Percentiles rank a stretch among this genome's conserved stretches.
These are phyloP conservation scores for Nematolebias whitei DNA, from an alignment of 2,113 vertebrate species.

Conservation along the genomic window DNA sequence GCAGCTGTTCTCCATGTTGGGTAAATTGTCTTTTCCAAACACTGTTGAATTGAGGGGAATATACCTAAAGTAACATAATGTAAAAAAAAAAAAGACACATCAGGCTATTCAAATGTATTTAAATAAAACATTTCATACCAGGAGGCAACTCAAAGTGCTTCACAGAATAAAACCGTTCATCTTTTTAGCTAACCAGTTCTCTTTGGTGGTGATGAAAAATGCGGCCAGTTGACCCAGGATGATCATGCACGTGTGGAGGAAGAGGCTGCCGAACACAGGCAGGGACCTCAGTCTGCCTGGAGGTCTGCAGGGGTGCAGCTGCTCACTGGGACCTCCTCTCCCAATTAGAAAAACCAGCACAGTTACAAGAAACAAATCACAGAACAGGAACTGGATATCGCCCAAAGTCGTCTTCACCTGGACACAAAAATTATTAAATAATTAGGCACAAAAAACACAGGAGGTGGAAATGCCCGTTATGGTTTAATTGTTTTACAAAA, in stretches of 20 bases:
- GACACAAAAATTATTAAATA: too few species aligned
- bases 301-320: constrained; percentile 81
- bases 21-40: constrained; percentile 81
- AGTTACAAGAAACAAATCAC: constrained; percentile 89
- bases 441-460: too few species aligned
- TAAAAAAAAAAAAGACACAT: neutral
- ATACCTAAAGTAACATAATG: constrained; percentile 84
- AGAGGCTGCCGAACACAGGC: constrained; percentile 84
- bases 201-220: constrained; percentile 82
- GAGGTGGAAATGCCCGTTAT: too few species aligned
- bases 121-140: too few species aligned
- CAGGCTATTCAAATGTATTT: too few species aligned
- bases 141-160: too few species aligned
- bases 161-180: too few species aligned
- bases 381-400: constrained; percentile 90
- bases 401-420: constrained; percentile 89
- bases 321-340: constrained; percentile 81
- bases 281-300: constrained; percentile 84
- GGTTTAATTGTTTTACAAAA: too few species aligned
- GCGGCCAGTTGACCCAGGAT: constrained; percentile 80
- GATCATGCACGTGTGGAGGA: constrained; percentile 83
- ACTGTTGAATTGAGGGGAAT: constrained; percentile 85
- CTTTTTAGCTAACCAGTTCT: constrained; percentile 85
- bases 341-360: constrained; percentile 90
- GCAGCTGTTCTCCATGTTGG: constrained; percentile 91